Evolutionary conservation across 2,888 invertebrate species (phyloP), one percentile per base, ranked within the genome.

Genomic region (Podabrus alpinus): DNA sequence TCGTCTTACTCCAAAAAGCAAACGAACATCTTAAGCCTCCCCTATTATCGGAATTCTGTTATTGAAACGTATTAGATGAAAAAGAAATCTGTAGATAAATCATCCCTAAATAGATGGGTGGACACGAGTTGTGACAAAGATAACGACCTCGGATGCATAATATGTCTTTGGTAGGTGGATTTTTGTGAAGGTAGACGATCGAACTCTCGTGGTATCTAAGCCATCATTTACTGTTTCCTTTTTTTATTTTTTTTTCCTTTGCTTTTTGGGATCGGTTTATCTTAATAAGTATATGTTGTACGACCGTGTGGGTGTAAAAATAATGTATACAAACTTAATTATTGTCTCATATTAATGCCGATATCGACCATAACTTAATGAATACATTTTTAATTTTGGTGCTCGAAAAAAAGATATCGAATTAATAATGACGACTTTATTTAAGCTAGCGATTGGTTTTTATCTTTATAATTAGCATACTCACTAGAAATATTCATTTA

Each of bases 21-120:
- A 17, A 17, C 61, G 61, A 17, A 61, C 15, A 61, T 61, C 13
- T 61, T 61, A 15, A 61, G 17, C 61, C 59, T 59, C 67, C 61
- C 21, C 19, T 19, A 25, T 66, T 29, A 68, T 62, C 69, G 59
- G 10, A 45, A 64, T 60, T 66, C 69, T 66, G 69, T 74, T 74
- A 75, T 75, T 75, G 75, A 75, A 75, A 75, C 66, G 66, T 72
- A 69, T 73, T 73, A 64, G 61, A 71, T 64, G 68, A 66, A 70
- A 73, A 64, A 73, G 68, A 71, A 70, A 72, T 69, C 68, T 70
- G 72, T 67, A 72, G 76, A 76, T 76, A 76, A 76, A 76, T 76
- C 76, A 73, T 76, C 76, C 76, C 76, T 73, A 71, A 76, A 76
- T 71, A 76, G 73, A 73, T 76, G 76, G 76, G 76, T 73, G 76